Percentiles rank a stretch among this genome's conserved stretches.
Evolutionary conservation across 2,888 invertebrate genomes (phyloP).

Genomic region (Ctenicera cuprea): DNA sequence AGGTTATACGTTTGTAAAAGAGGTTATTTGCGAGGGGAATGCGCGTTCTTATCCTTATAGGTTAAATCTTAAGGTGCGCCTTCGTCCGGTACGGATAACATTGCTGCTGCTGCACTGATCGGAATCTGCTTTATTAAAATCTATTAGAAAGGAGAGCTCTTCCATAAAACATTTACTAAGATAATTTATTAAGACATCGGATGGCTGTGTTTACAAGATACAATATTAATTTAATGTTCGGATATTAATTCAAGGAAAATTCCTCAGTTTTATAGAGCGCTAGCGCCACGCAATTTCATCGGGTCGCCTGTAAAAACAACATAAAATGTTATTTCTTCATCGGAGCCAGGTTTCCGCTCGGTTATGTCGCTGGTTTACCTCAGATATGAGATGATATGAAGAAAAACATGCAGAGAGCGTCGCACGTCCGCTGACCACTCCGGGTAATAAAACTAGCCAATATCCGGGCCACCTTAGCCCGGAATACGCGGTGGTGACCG

Average conservation of each 20-base stretch:
- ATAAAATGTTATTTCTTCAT: conserved; percentile 72
- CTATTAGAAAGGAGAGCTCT: conserved; percentile 44
- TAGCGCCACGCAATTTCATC: conserved; percentile 66
- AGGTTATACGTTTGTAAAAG: conserved; percentile 67
- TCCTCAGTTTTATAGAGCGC: conserved; percentile 63
- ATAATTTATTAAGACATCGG: conserved; percentile 55
- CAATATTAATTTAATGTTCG: conserved; percentile 64
- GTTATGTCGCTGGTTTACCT: conserved; percentile 66
- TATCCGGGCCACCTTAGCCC: conserved; percentile 69
- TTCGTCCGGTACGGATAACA: background rate
- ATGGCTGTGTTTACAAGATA: conserved; percentile 57
- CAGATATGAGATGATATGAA: conserved; percentile 63
- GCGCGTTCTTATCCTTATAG: conserved; percentile 27
- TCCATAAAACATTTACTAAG: conserved; percentile 53
- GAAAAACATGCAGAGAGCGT: conserved; percentile 64
- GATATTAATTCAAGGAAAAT: conserved; percentile 67
- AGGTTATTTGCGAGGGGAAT: conserved; percentile 50
- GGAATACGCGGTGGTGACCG: conserved; percentile 56
- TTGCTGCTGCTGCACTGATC: conserved; percentile 19
- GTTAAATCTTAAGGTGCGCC: conserved; percentile 25
- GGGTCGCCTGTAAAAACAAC: conserved; percentile 69
- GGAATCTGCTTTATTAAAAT: conserved; percentile 51
- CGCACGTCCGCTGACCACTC: conserved; percentile 70
- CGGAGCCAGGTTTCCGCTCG: conserved; percentile 70
- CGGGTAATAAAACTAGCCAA: conserved; percentile 73